Base-by-base conservation (phyloP, 2,888 invertebrate species). In the Sialis fuliginosa region DNA sequence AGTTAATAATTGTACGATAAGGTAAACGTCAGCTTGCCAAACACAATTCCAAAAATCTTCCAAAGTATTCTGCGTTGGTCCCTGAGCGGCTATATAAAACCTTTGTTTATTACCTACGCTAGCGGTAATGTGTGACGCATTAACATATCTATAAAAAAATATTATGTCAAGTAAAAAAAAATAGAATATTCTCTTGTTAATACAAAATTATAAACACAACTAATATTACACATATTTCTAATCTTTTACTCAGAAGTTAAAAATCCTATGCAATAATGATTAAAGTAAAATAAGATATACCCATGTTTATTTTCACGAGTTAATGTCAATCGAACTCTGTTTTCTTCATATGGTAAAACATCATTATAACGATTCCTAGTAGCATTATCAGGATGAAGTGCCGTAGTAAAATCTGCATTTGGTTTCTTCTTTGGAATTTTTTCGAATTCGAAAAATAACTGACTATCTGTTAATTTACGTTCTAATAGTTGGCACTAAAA, bases 281-380 rank as follows among this genome's bases (percentile, higher is more conserved):
- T 22, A 22, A 22, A 22, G 22, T 12, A 6, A 8, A 37, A 37
- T 9, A 6, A 5, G 10, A 35, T n/a, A 13, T 46, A 95, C 9
- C 93, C 93, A 58, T 77, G 76, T 46, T 82, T 80, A 65, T 95
- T 93, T 54, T 77, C 76, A 57, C 82, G 80, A 7, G 81, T 76
- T 6, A 91, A 85, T n/a, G 80, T 79, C 22, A 93, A 67, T 50
- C 83, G 72, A 34, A 93, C 82, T 45, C 92, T 66, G 62, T 89
- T 92, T 59, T 89, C 88, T 58, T 90, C 92, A 61, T 93, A 95
- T 0, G 93, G 93, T 52, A 92, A 70, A 54, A 87, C 79, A 60
- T 85, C 83, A 49, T 74, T 72, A 58, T 75, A 77, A 55, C 70
- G 68, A 43, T 70, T 60, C 57, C 61, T 57, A 57, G 62, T 56